Evolutionary conservation across 2,113 vertebrate genomes (phyloP), one percentile per base, ranked within the genome.

Genomic region (Irena cyanogastra): DNA sequence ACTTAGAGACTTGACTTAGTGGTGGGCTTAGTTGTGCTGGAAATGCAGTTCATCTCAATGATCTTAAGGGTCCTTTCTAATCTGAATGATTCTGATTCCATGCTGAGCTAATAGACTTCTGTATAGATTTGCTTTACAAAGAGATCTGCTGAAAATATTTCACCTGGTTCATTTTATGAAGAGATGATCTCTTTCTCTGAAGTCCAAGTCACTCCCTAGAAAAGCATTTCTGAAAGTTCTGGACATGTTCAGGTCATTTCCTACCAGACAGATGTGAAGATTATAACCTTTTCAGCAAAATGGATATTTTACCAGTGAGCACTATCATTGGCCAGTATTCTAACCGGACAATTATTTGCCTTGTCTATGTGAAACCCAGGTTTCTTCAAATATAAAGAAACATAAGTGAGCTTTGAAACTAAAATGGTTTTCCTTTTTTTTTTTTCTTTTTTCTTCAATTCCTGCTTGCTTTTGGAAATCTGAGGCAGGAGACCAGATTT

Each of bases 181-280:
- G 21, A 66, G 6, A 10, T 19, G 1, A 33, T 26, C 2, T 71
- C 6, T 60, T 65, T 39, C 19, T 21, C 24, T 78, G 41, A 72
- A 52, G 23, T 76, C 31, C 5, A n/a, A 49, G 52, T 63, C 14
- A 5, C 6, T 64, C 7, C 5, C 2, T 16, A 56, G 31, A 57
- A 61, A 78, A 35, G 0, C n/a, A 10, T 52, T 5, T 24, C 3
- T 52, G 19, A 23, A 70, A 24, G 5, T 44, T 65, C 24, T 64
- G 26, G 1, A 45, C 10, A 45, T 0, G 8, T 42, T 16, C 16
- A n/a, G 3, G 8, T 56, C 0, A 64, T 39, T 72, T 64, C 27
- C 17, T 47, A 27, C 5, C 18, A 50, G 68, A 5, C 1, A 59
- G 4, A 17, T 33, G 3, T 16, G 8, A 45, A 27, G 12, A 61